Conservation (phyloP, 2,797 vertebrate species). For the Babyrousa celebensis region DNA sequence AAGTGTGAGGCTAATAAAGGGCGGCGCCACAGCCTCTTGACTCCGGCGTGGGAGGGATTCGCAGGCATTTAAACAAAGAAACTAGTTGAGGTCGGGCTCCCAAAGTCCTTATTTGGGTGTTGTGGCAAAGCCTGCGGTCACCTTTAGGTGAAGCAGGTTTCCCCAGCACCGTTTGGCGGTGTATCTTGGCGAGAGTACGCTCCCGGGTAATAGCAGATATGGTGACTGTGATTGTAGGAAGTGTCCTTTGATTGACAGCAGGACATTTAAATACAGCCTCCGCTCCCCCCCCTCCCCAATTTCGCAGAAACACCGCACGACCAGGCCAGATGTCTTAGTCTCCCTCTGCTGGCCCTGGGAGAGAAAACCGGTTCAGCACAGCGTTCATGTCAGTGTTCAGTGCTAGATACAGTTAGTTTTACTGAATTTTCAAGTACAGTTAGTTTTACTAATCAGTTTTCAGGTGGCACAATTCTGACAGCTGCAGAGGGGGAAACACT, state of each 20-base stretch:
- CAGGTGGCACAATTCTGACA: background rate
- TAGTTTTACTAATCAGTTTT: conserved; percentile 50
- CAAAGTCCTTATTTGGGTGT: conserved; percentile 86
- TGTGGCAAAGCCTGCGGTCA: conserved; percentile 84
- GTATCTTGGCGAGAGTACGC: conserved; percentile 76
- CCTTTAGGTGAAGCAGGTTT: conserved; percentile 79
- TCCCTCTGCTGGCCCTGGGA: conserved; percentile 87
- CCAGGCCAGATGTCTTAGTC: conserved; percentile 85
- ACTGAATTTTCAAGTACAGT: conserved; percentile 68
- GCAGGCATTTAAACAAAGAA: conserved; percentile 94
- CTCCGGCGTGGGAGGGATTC: conserved; percentile 87
- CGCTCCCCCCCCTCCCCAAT: conserved; percentile 86
- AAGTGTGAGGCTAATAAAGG: conserved; percentile 88
- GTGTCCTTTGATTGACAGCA: conserved; percentile 96
- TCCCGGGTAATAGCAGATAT: conserved; percentile 69
- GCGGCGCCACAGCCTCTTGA: conserved; percentile 85
- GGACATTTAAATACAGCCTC: conserved; percentile 96
- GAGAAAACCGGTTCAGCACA: conserved; percentile 75
- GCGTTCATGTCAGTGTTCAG: conserved; percentile 44
- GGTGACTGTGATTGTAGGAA: conserved; percentile 92
- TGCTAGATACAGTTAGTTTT: conserved; percentile 56
- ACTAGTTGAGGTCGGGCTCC: conserved; percentile 89
- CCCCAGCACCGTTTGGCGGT: conserved; percentile 65
- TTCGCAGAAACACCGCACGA: conserved; percentile 86
- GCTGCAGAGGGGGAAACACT: background rate